phyloP scores from a whole-genome alignment of 2,797 vertebrate species.

The Numenius phaeopus region DNA sequence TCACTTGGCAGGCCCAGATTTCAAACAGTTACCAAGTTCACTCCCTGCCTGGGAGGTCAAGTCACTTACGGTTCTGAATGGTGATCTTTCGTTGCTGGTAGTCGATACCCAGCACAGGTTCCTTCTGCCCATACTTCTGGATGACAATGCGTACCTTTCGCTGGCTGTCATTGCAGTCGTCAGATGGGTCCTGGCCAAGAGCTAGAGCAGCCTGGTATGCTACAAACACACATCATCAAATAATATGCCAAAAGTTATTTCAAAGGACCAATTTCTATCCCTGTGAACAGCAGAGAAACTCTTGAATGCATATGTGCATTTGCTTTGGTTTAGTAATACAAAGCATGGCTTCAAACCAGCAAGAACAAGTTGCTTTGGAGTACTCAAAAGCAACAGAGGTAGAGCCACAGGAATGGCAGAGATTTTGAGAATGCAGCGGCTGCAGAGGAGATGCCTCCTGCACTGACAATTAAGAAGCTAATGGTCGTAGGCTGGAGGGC shows the following conservation, averaged over 20 bases:
- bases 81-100: conserved; percentile 93
- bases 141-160: conserved; percentile 88
- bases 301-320: neutral
- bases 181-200: conserved; percentile 89
- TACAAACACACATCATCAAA: conserved; percentile 63
- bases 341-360: neutral
- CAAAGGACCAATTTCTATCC: neutral
- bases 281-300: neutral
- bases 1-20: neutral
- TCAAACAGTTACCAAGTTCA: neutral
- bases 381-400: neutral
- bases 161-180: conserved; percentile 90
- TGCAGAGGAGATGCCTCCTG: neutral
- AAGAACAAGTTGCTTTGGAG: neutral
- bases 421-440: neutral
- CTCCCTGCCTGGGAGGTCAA: neutral
- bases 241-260: neutral
- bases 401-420: neutral
- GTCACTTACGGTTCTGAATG: conserved; percentile 90
- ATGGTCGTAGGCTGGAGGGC: neutral
- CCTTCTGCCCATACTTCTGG: conserved; percentile 87
- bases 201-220: conserved; percentile 90
- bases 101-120: conserved; percentile 86
- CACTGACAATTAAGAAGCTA: neutral
- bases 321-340: neutral